A percentile compares a stretch with the other conserved stretches of the same genome.
Conservation (phyloP, 2,113 vertebrate genomes). For the Atlantisia rogersi region DNA sequence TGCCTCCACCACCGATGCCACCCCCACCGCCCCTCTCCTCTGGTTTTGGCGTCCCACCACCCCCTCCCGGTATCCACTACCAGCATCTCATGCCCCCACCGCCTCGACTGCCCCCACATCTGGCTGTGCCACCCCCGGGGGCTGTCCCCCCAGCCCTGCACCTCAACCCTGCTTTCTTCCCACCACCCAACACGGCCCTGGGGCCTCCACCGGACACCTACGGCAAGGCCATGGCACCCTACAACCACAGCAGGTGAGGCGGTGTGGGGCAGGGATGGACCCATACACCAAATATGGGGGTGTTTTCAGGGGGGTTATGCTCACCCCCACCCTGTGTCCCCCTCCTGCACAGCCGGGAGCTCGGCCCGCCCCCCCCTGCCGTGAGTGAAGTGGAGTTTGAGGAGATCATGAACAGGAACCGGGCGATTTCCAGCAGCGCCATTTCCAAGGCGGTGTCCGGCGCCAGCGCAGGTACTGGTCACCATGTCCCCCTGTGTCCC, state of each 20-base stretch:
- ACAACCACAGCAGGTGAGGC: conserved; percentile 84
- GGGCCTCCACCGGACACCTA: conserved; percentile 77
- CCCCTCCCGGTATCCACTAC: conserved; percentile 77
- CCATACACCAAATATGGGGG: no score
- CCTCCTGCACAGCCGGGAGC: conserved; percentile 73
- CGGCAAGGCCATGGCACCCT: conserved; percentile 78
- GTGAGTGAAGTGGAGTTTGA: conserved; percentile 86
- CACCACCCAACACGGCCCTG: conserved; percentile 74
- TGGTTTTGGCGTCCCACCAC: conserved; percentile 72
- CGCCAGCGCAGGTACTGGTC: conserved; percentile 86
- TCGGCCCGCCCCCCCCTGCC: conserved; percentile 65
- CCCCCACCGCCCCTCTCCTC: conserved; percentile 72
- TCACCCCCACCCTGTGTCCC: neutral
- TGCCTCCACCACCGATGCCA: conserved; percentile 69
- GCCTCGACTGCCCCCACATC: conserved; percentile 80
- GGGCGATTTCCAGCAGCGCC: conserved; percentile 92
- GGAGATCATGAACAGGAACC: conserved; percentile 94
- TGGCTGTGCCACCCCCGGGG: conserved; percentile 73
- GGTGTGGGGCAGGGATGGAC: neutral
- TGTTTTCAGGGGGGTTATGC: no score
- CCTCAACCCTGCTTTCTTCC: conserved; percentile 90
- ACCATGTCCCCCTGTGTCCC: neutral
- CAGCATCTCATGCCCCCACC: conserved; percentile 79
- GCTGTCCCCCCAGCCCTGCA: conserved; percentile 83
- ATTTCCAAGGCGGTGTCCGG: conserved; percentile 94